Evolutionary conservation across 2,113 vertebrate species (phyloP).

Genomic region (Bubo bubo): DNA sequence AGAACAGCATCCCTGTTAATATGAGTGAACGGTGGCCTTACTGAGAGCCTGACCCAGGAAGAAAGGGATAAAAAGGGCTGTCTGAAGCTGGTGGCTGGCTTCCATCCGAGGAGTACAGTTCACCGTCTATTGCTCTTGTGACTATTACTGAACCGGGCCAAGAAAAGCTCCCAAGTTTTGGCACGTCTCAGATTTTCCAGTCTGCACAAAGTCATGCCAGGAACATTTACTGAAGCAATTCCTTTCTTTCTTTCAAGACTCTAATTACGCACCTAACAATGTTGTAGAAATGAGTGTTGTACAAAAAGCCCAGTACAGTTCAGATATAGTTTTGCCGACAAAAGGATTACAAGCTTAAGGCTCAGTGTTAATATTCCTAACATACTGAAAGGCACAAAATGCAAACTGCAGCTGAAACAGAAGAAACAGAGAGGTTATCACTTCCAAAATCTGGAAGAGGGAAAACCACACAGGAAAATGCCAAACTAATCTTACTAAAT

Average conservation of each 20-base stretch:
- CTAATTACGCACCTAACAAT: conserved; percentile 53
- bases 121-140: conserved; percentile 60
- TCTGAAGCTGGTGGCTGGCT: conserved; percentile 34
- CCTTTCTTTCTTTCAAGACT: conserved; percentile 44
- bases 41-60: conserved; percentile 14
- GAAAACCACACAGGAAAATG: conserved; percentile 7
- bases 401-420: conserved; percentile 12
- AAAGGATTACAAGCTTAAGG: conserved; percentile 10
- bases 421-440: background rate
- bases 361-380: background rate
- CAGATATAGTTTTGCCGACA: background rate
- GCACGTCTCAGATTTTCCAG: conserved; percentile 62
- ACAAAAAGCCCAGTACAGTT: background rate
- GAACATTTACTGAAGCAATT: conserved; percentile 57
- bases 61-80: conserved; percentile 14
- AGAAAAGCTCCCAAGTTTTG: conserved; percentile 61
- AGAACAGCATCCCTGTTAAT: background rate
- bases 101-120: conserved; percentile 42
- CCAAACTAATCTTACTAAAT: background rate
- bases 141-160: conserved; percentile 39
- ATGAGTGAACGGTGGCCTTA: background rate
- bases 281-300: background rate
- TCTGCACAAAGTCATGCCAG: conserved; percentile 57
- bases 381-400: background rate
- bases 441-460: background rate